Evolutionary conservation across 2,888 invertebrate species (phyloP).

Genomic region (Heterodera filipjevi): DNA sequence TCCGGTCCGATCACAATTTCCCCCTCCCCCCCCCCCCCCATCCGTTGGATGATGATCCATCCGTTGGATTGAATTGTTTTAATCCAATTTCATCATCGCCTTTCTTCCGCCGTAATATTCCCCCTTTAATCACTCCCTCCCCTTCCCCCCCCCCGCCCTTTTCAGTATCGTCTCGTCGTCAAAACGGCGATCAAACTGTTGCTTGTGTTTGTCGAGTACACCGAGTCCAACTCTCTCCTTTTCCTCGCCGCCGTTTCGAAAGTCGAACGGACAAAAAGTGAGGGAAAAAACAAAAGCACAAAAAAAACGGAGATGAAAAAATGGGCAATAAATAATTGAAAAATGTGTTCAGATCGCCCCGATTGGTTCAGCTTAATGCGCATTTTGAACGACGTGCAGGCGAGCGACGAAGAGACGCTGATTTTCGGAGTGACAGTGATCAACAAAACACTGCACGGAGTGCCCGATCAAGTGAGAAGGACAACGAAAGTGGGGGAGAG

Average conservation of each 20-base stretch:
- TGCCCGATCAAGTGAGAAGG: conserved; percentile 59
- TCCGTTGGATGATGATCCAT: neutral
- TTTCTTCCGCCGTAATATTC: conserved; percentile 1
- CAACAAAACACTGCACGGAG: conserved; percentile 71
- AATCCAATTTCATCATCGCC: neutral
- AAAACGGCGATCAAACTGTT: conserved; percentile 95
- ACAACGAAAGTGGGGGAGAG: neutral
- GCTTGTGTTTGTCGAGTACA: conserved; percentile 96
- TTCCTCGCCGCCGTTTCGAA: conserved; percentile 80
- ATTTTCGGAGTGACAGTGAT: conserved; percentile 94
- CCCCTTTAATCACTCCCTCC: neutral
- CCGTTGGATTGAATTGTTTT: conserved; percentile 6
- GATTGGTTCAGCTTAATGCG: conserved; percentile 82
- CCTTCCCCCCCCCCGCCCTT: conserved; percentile 30
- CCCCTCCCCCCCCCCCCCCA: neutral
- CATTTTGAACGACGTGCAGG: conserved; percentile 86
- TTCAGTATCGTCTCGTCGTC: conserved; percentile 86
- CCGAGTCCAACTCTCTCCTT: conserved; percentile 88
- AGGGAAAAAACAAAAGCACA: neutral
- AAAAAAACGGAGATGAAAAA: no score
- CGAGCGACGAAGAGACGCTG: conserved; percentile 89
- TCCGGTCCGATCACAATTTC: no score
- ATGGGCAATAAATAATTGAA: no score
- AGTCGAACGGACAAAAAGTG: conserved; percentile 61
- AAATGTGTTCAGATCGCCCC: conserved; percentile 68